Evolutionary conservation across 2,113 vertebrate genomes (phyloP).

Genomic region (Colius striatus): DNA sequence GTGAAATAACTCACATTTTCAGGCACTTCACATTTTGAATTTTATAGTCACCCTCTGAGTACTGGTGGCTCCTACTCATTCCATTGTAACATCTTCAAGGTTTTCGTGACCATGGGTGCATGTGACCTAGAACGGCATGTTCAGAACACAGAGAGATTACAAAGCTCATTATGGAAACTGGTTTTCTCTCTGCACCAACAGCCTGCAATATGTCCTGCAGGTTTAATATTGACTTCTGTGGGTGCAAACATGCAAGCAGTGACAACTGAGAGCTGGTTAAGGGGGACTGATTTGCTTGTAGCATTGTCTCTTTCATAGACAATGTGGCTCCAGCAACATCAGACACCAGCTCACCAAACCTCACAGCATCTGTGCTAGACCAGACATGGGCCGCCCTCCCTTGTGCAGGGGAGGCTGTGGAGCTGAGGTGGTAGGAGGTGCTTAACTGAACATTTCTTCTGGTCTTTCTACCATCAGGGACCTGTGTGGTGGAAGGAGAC

Average conservation of each 20-base stretch:
- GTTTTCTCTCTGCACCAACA: not conserved
- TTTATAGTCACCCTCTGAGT: not conserved
- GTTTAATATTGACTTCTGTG: slow-evolving; percentile 79
- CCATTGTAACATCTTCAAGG: not conserved
- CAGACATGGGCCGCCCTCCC: rapidly evolving
- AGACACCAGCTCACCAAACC: too few relatives aligned
- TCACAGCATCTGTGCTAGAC: not conserved
- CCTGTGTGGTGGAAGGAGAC: slow-evolving; percentile 33
- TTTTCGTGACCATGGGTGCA: not conserved
- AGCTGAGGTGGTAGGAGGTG: not conserved
- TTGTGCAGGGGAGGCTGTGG: too few relatives aligned
- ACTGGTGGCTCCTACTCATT: not conserved
- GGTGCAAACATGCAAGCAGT: slow-evolving; percentile 76
- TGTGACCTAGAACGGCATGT: not conserved
- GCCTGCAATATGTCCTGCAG: slow-evolving; percentile 35
- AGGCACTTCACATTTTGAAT: not conserved
- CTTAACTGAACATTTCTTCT: not conserved
- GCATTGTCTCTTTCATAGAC: too few relatives aligned
- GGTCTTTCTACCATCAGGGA: not conserved
- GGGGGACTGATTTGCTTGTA: not conserved
- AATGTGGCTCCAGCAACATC: too few relatives aligned
- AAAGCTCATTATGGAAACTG: not conserved
- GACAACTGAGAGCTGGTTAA: slow-evolving; percentile 82
- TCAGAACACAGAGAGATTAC: not conserved
- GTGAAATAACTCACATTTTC: not conserved